Conservation (phyloP, 2,888 invertebrate genomes). For the Alitta virens region DNA sequence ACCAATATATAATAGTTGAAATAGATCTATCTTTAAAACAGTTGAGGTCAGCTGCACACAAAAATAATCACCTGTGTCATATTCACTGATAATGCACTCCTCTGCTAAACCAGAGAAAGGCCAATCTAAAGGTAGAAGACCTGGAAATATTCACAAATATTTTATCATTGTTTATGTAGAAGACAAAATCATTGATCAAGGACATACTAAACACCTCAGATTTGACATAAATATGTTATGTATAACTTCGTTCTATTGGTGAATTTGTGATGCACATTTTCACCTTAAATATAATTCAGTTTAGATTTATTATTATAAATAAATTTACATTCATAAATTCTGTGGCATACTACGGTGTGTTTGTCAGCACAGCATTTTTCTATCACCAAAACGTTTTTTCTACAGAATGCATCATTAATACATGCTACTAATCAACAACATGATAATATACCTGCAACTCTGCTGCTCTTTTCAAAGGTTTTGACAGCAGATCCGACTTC, state of each 20-base stretch:
- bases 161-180: no score
- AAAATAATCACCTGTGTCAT: constrained; percentile 56
- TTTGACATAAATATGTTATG: no score
- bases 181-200: no score
- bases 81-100: constrained; percentile 56
- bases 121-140: constrained; percentile 57
- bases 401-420: neutral
- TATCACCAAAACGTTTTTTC: no score
- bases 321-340: no score
- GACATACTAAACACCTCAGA: no score
- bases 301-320: neutral
- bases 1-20: neutral
- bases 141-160: constrained; percentile 40
- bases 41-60: neutral
- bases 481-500: constrained; percentile 55
- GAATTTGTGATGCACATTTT: no score
- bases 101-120: constrained; percentile 58
- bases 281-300: no score
- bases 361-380: no score
- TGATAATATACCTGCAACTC: constrained; percentile 53
- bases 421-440: neutral
- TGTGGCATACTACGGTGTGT: no score
- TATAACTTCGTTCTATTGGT: no score
- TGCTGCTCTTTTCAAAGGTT: constrained; percentile 53
- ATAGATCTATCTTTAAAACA: neutral